Conservation (phyloP, 1,140 invertebrate species). For the Drosophila persimilis region DNA sequence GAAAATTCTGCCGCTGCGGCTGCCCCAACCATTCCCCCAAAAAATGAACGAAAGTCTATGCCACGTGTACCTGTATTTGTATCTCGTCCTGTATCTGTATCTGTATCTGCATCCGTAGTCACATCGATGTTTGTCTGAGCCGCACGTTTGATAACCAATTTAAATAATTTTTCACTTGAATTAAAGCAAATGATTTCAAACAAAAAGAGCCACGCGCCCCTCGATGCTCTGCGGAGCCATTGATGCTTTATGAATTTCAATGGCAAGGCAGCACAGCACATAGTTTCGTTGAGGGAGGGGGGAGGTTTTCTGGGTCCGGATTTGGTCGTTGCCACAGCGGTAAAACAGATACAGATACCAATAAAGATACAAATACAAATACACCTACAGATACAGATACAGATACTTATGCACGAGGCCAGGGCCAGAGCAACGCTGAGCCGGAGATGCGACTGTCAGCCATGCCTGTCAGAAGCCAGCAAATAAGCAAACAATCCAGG, state of each 20-base stretch:
- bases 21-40: not conserved
- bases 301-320: conserved; percentile 18
- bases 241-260: conserved; percentile 81
- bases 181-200: conserved; percentile 80
- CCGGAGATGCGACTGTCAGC: conserved; percentile 42
- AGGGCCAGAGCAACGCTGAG: conserved; percentile 3
- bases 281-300: conserved; percentile 57
- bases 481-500: conserved; percentile 59
- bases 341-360: conserved; percentile 24
- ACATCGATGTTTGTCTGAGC: conserved; percentile 32
- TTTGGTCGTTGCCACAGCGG: conserved; percentile 24
- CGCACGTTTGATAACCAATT: conserved; percentile 78
- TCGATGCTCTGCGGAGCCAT: conserved; percentile 38
- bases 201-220: conserved; percentile 35
- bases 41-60: conserved; percentile 13
- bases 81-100: not conserved
- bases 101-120: conserved; percentile 17
- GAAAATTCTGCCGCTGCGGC: not conserved
- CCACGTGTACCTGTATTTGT: conserved; percentile 7
- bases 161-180: conserved; percentile 82
- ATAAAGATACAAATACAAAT: conserved; percentile 20
- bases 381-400: conserved; percentile 23
- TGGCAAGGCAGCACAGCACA: conserved; percentile 44
- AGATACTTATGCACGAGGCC: conserved; percentile 23
- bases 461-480: conserved; percentile 12